Percentiles rank a stretch among this genome's conserved stretches.
phyloP scores from a whole-genome alignment of 92 coral and sea anemone genomes.

The Blastomussa wellsi region DNA sequence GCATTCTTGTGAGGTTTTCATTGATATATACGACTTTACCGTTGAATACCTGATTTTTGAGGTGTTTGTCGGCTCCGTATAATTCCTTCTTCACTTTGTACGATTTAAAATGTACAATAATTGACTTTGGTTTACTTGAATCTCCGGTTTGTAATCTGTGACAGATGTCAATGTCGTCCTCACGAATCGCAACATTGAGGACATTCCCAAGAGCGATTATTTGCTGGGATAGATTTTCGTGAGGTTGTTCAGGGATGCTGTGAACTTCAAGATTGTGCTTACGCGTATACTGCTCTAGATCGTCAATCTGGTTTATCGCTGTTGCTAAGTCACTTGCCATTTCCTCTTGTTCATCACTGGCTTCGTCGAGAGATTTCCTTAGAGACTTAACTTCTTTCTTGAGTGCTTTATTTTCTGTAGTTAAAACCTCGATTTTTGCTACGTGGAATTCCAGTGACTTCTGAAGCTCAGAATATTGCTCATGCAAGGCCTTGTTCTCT shows the following conservation, averaged over 20 bases:
- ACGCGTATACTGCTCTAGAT: constrained; percentile 8
- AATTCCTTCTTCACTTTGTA: background rate
- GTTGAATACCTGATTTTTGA: background rate
- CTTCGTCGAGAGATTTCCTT: background rate
- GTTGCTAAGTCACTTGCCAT: background rate
- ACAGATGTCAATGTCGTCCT: background rate
- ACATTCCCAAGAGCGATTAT: background rate
- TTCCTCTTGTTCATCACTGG: background rate
- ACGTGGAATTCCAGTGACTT: background rate
- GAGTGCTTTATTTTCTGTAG: background rate
- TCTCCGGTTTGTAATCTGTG: background rate
- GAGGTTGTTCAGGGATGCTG: background rate
- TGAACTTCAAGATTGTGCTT: no score
- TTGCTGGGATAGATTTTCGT: background rate
- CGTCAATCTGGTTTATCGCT: background rate
- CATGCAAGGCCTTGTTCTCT: background rate
- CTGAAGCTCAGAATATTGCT: no score
- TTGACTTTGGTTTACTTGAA: background rate
- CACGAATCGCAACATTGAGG: background rate
- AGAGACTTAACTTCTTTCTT: background rate
- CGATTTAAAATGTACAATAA: constrained; percentile 4
- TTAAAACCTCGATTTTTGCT: background rate
- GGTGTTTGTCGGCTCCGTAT: background rate
- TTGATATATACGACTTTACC: background rate
- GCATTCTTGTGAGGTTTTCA: background rate